Conservation (phyloP, 2,113 vertebrate species). For the Microtus pennsylvanicus region DNA sequence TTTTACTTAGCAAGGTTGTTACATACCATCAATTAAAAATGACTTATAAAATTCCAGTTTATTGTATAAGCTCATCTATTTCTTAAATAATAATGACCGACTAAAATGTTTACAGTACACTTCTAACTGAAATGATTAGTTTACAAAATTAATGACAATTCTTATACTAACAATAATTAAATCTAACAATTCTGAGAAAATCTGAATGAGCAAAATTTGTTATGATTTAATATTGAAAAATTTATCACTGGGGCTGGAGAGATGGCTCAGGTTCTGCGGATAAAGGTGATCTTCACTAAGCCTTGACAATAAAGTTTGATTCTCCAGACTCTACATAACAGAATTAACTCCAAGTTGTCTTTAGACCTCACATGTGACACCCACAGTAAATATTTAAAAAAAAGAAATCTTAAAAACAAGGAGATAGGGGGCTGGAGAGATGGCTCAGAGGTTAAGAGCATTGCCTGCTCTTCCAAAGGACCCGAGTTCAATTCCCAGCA, state of each 20-base stretch:
- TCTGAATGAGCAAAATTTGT: neutral
- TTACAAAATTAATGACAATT: conserved; percentile 32
- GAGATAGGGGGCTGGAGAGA: no score
- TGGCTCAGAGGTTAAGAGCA: no score
- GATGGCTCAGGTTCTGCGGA: neutral
- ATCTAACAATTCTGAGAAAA: conserved; percentile 4
- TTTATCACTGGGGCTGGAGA: neutral
- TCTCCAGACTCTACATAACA: neutral
- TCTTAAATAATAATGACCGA: neutral
- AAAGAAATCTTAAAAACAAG: neutral
- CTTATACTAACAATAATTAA: conserved; percentile 1
- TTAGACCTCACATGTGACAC: neutral
- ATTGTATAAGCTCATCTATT: neutral
- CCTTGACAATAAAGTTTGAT: neutral
- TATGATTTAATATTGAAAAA: conserved; percentile 2
- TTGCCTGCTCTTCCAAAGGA: fast-evolving
- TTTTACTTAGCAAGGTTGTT: conserved; percentile 46
- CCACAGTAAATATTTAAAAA: neutral
- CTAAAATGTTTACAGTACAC: neutral
- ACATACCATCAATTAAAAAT: conserved; percentile 33
- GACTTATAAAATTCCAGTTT: conserved; percentile 11
- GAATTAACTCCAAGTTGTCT: neutral
- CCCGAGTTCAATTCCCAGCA: no score
- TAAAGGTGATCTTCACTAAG: neutral
- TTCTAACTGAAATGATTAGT: neutral